Percentiles rank a stretch among this genome's conserved stretches.
Evolutionary conservation across 2,888 invertebrate species (phyloP).

Genomic region (Perizoma affinitatum): DNA sequence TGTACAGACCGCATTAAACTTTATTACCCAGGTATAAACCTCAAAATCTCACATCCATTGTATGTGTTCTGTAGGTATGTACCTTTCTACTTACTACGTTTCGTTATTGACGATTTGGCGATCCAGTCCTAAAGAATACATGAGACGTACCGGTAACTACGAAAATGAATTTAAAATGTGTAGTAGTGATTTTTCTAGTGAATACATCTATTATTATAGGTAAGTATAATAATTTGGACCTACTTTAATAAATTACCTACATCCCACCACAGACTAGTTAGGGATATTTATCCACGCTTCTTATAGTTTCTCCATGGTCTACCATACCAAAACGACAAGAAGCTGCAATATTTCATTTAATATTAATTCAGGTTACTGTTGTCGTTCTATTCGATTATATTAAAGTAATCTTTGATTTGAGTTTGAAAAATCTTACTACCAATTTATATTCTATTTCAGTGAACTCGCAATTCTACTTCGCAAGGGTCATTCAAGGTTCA

Average conservation of each 20-base stretch:
- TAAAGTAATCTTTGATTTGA: too few relatives aligned
- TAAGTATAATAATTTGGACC: constrained; percentile 1
- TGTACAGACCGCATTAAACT: neutral
- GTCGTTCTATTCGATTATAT: too few relatives aligned
- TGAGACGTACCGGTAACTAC: constrained; percentile 7
- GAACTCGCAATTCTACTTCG: constrained; percentile 42
- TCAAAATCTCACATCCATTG: neutral
- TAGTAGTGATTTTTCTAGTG: constrained; percentile 4
- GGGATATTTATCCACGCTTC: too few relatives aligned
- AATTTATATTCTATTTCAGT: constrained; percentile 43
- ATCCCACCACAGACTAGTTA: too few relatives aligned
- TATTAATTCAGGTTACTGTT: too few relatives aligned
- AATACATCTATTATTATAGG: constrained; percentile 3
- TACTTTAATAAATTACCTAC: too few relatives aligned
- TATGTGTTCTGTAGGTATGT: neutral
- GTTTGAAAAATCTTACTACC: neutral
- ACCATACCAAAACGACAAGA: too few relatives aligned
- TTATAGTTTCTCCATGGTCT: too few relatives aligned
- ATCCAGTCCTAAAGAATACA: constrained; percentile 30
- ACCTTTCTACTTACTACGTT: neutral
- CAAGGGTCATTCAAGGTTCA: constrained; percentile 68
- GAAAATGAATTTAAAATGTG: constrained; percentile 18
- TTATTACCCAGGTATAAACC: constrained; percentile 4
- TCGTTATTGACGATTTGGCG: neutral
- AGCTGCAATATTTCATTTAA: too few relatives aligned